These are phyloP conservation scores for Homarus americanus DNA, from an alignment of 1,140 invertebrate genomes.

Conservation along the genomic window DNA sequence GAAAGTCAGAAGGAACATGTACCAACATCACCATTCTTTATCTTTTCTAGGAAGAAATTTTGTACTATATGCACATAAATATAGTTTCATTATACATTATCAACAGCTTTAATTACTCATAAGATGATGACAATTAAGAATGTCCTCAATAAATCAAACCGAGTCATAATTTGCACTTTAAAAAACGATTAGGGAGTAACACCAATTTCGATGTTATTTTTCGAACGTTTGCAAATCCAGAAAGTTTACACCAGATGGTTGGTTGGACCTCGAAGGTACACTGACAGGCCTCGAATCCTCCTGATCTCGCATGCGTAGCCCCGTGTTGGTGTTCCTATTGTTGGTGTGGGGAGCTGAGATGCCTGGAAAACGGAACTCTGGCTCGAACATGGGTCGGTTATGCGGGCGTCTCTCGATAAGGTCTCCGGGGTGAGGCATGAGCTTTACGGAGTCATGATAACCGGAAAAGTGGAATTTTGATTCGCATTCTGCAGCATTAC, in stretches of 20 bases:
- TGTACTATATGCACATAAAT: no score
- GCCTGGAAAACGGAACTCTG: background rate
- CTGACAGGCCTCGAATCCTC: background rate
- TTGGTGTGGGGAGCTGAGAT: background rate
- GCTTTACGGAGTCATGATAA: background rate
- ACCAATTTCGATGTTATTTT: no score
- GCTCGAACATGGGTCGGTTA: background rate
- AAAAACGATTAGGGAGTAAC: no score
- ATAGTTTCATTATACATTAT: no score
- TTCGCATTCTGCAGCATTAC: background rate
- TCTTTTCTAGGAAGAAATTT: no score
- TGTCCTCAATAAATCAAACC: no score
- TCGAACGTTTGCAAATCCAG: no score
- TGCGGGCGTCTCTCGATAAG: background rate
- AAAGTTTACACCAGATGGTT: background rate
- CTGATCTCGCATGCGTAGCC: constrained; percentile 3
- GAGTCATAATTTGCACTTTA: no score
- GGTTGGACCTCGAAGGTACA: background rate
- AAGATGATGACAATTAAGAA: no score
- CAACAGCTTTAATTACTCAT: no score
- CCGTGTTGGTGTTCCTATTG: background rate
- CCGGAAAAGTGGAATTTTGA: background rate
- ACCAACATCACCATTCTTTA: no score
- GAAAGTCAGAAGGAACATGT: no score
- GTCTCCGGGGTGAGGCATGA: background rate